Base-by-base conservation (phyloP, 2,797 vertebrate species). In the Acanthis flammea region DNA sequence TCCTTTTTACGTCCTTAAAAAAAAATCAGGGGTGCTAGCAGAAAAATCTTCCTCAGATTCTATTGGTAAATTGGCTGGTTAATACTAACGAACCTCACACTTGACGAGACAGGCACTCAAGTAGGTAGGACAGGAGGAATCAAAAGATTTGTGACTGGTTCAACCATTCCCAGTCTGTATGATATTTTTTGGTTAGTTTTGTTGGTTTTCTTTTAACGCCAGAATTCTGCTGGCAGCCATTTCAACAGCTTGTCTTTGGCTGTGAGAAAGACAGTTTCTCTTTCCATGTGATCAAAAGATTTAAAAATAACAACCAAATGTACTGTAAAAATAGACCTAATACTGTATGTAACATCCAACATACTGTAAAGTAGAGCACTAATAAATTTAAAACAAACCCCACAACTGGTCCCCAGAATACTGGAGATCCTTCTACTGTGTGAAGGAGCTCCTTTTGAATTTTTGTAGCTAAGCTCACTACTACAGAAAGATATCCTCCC, bases 161-260 rank as follows among this genome's bases (percentile, higher is more conserved):
- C 71, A 76, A 57, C 47, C 55, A 62, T 51, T 92, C 92, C 60
- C 85, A 75, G 31, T 44, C 47, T 90, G 65, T 35, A 93, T 35
- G 27, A 53, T n/a, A n/a, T 4, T 31, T 86, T 81, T 66, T 83
- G 16, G 11, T 8, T 57, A 37, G 10, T 83, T 74, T 76, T 6
- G 1, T 48, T 50, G 31, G 11, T 3, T 4, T 53, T 71, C 35
- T 90, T 88, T 79, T 90, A 78, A 81, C 22, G 9, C 50, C 33
- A 62, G 27, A 55, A 22, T 74, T 92, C 44, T 92, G 91, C 93
- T 95, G 79, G 82, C 73, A 95, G 93, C 65, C 70, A 94, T 90
- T 96, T 96, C 90, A 93, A 90, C 94, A 96, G 82, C 73, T 94
- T 94, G 82, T 95, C 91, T 88, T 83, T 48, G 45, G 27, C 78